Percentiles rank a stretch among this genome's conserved stretches.
Evolutionary conservation across 1,140 invertebrate genomes (phyloP).

Genomic region (Bradysia coprophila): DNA sequence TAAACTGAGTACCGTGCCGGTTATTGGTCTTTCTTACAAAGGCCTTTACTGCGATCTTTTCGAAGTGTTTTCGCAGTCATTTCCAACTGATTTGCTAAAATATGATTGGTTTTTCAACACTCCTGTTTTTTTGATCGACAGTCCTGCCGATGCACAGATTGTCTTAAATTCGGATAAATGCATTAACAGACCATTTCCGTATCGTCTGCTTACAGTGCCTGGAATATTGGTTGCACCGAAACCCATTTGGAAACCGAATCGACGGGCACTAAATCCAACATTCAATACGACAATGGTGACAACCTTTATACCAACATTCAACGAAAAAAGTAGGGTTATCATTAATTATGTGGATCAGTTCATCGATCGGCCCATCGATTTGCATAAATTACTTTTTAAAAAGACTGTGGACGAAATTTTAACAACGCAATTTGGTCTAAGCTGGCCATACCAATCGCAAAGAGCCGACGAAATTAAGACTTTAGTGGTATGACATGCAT

Average conservation of each 20-base stretch:
- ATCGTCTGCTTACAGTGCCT: neutral
- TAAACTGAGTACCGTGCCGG: no score
- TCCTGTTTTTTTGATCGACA: neutral
- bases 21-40: no score
- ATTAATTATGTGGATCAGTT: neutral
- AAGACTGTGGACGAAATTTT: no score
- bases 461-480: no score
- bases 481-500: no score
- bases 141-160: neutral
- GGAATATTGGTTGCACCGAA: neutral
- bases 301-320: neutral
- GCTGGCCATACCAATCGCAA: no score
- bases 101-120: neutral
- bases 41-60: no score
- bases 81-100: no score
- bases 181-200: neutral
- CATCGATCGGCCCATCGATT: no score
- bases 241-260: neutral
- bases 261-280: neutral
- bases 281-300: neutral
- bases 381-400: no score
- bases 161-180: neutral
- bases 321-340: neutral
- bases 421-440: no score
- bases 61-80: no score